These are phyloP conservation scores for Lontra canadensis DNA, from an alignment of 2,113 vertebrate genomes.

Conservation along the genomic window DNA sequence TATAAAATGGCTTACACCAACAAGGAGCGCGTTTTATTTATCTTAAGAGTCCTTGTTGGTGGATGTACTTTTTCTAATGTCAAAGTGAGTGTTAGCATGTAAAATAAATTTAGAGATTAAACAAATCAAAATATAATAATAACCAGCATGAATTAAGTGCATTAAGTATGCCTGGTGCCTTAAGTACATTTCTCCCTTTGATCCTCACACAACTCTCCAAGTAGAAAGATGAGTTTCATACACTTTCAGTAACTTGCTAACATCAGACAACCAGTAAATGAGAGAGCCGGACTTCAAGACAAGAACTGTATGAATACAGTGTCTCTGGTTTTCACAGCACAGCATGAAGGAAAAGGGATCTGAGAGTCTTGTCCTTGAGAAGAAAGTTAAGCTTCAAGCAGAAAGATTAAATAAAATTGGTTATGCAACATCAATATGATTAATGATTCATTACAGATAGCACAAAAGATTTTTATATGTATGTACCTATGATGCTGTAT, in stretches of 20 bases:
- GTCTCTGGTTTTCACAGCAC: constrained; percentile 36
- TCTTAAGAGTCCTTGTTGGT: neutral
- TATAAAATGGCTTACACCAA: neutral
- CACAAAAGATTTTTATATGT: neutral
- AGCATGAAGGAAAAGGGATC: constrained; percentile 57
- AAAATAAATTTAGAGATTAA: constrained; percentile 6
- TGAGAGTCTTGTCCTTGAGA: constrained; percentile 72
- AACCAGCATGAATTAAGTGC: neutral
- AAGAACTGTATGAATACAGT: neutral
- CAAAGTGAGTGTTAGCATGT: neutral
- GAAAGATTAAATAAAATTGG: constrained; percentile 71
- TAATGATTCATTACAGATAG: constrained; percentile 64
- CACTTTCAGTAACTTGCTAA: constrained; percentile 59
- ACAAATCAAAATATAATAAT: neutral
- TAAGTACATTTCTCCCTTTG: constrained; percentile 5
- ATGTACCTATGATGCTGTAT: neutral
- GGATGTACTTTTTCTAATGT: neutral
- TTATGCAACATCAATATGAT: constrained; percentile 65
- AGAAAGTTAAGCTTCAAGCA: constrained; percentile 69
- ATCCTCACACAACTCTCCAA: constrained; percentile 33
- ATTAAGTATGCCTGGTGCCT: neutral
- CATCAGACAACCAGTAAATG: constrained; percentile 58
- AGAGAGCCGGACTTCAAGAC: constrained; percentile 47
- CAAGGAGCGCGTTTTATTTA: neutral
- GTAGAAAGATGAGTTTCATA: constrained; percentile 55